Percentiles rank a stretch among this genome's conserved stretches.
Evolutionary conservation across 2,113 vertebrate genomes (phyloP).

Genomic region (Atlantisia rogersi): DNA sequence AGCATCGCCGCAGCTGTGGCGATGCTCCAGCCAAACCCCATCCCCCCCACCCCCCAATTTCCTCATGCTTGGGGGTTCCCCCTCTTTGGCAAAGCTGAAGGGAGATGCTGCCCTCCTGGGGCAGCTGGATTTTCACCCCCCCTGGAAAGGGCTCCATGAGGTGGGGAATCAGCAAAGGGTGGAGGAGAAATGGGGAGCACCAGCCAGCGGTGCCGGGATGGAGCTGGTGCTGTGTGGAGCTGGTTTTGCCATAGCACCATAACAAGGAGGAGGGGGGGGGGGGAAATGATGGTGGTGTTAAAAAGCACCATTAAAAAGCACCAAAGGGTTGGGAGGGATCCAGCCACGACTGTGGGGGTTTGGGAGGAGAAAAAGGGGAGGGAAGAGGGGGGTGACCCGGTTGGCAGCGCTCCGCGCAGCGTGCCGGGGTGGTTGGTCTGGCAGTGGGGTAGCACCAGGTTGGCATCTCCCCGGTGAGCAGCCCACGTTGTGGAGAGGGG

Average conservation of each 20-base stretch:
- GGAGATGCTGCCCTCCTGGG: slow-evolving; percentile 9
- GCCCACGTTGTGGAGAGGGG: background rate
- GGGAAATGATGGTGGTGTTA: too few relatives aligned
- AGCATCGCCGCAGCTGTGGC: too few relatives aligned
- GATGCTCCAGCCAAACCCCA: rapidly evolving
- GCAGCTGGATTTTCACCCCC: background rate
- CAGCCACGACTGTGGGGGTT: background rate
- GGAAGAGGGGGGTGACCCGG: background rate
- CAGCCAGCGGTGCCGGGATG: background rate
- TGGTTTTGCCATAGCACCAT: background rate
- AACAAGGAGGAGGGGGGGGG: background rate
- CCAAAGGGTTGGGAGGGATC: background rate
- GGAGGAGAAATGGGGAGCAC: background rate
- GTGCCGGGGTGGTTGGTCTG: background rate
- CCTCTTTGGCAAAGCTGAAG: slow-evolving; percentile 53
- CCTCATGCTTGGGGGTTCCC: background rate
- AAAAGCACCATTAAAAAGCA: background rate
- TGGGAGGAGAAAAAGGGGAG: too few relatives aligned
- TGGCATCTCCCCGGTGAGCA: background rate
- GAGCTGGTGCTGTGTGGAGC: rapidly evolving
- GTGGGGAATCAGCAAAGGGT: background rate
- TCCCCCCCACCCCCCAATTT: background rate
- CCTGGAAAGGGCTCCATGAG: background rate
- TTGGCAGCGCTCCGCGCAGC: slow-evolving; percentile 1
- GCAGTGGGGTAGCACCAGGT: background rate